Percentiles rank a stretch among this genome's conserved stretches.
phyloP scores from a whole-genome alignment of 92 coral and sea anemone species.

The Zoanthus sansibaricus region DNA sequence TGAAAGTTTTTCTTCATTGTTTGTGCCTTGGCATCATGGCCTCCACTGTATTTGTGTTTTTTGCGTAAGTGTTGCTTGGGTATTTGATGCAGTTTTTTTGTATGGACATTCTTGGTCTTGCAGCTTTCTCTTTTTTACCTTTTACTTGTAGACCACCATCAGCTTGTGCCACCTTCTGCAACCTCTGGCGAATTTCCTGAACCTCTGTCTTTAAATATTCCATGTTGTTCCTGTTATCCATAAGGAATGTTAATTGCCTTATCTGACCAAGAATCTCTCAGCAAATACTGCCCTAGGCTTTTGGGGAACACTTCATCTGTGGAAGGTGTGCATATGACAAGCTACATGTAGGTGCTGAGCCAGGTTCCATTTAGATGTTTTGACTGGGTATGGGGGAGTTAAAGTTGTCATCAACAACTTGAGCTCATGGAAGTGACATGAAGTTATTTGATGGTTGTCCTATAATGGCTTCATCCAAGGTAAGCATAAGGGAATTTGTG shows the following conservation, averaged over 20 bases:
- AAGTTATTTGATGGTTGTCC: not conserved
- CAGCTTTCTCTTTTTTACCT: constrained; percentile 37
- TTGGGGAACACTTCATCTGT: constrained; percentile 32
- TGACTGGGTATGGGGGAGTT: not conserved
- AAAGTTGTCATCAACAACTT: not conserved
- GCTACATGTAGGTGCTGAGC: constrained; percentile 16
- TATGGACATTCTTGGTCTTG: constrained; percentile 12
- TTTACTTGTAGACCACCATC: constrained; percentile 37
- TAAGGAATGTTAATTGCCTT: not conserved
- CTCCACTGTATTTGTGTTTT: constrained; percentile 41
- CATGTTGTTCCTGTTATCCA: not conserved
- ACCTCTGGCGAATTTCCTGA: constrained; percentile 5
- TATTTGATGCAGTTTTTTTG: constrained; percentile 30
- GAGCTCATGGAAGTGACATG: not conserved
- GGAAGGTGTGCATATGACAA: constrained; percentile 13
- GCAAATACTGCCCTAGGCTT: constrained; percentile 25
- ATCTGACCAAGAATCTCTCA: not conserved
- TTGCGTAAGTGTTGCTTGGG: constrained; percentile 6
- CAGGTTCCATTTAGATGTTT: not conserved
- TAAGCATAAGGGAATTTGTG: constrained; percentile 29
- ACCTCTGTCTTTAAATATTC: constrained; percentile 5
- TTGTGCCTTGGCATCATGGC: constrained; percentile 26
- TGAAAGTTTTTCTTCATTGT: not conserved
- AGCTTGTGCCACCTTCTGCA: constrained; percentile 40
- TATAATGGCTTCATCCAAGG: constrained; percentile 38